Percentiles rank a stretch among this genome's conserved stretches.
phyloP scores from a whole-genome alignment of 1,140 invertebrate species.

The Cheumatopsyche charites region DNA sequence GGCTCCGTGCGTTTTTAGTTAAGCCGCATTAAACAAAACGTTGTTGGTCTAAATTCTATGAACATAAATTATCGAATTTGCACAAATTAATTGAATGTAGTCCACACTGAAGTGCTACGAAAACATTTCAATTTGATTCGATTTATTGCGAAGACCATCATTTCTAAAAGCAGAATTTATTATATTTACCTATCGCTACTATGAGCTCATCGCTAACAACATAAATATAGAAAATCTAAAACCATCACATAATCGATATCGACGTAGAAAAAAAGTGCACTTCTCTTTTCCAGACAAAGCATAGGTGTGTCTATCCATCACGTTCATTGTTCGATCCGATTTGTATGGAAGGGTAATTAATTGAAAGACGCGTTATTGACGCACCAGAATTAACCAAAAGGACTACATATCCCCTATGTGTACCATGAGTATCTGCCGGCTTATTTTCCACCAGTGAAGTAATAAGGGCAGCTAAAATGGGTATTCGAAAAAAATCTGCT shows the following conservation, averaged over 20 bases:
- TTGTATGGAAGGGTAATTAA: conserved; percentile 15
- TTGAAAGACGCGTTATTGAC: conserved; percentile 21
- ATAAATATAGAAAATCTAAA: background rate
- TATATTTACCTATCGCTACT: no score
- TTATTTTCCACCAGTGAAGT: no score
- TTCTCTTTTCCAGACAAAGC: background rate
- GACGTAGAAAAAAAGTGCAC: conserved; percentile 10
- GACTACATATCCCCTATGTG: no score
- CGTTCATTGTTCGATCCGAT: background rate
- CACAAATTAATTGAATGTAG: background rate
- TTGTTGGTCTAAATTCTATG: background rate
- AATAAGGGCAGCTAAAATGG: no score
- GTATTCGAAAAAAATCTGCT: no score
- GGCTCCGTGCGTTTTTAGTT: background rate
- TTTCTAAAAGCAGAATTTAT: no score
- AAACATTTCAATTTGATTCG: no score
- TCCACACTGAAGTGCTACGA: background rate
- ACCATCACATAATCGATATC: background rate
- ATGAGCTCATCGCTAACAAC: background rate
- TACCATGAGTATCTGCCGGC: no score
- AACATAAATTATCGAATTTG: background rate
- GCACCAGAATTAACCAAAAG: conserved; percentile 18
- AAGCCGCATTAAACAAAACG: background rate
- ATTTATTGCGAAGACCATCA: no score
- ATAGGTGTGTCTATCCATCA: conserved; percentile 8